A percentile compares a stretch with the other conserved stretches of the same genome.
Evolutionary conservation across 2,888 invertebrate species (phyloP).

Genomic region (Acleris sparsana): DNA sequence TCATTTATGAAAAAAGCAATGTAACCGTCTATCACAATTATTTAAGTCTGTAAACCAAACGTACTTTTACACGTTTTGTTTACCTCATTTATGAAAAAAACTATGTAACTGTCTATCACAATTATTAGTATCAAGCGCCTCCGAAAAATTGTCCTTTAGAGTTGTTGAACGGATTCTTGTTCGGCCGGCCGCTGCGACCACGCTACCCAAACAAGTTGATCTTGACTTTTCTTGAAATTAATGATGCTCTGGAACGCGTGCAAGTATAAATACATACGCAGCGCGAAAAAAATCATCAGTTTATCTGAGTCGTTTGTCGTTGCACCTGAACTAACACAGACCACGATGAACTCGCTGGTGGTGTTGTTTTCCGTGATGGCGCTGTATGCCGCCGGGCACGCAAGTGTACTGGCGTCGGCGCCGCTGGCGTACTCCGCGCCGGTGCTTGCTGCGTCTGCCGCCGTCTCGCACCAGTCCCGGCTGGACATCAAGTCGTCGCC

Average conservation of each 20-base stretch:
- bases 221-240: slow-evolving; percentile 71
- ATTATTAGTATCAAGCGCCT: too few relatives aligned
- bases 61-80: too few relatives aligned
- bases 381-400: slow-evolving; percentile 63
- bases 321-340: slow-evolving; percentile 81
- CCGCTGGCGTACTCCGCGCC: slow-evolving; percentile 48
- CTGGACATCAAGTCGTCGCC: slow-evolving; percentile 68
- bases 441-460: slow-evolving; percentile 51
- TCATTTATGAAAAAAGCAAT: too few relatives aligned
- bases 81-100: too few relatives aligned
- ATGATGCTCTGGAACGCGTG: slow-evolving; percentile 46
- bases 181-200: neutral
- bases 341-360: slow-evolving; percentile 85
- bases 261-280: slow-evolving; percentile 68
- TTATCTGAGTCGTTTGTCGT: slow-evolving; percentile 59
- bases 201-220: slow-evolving; percentile 58
- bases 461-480: slow-evolving; percentile 66
- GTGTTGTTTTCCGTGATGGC: slow-evolving; percentile 86
- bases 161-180: neutral
- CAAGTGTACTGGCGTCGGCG: slow-evolving; percentile 44
- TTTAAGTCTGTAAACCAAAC: too few relatives aligned
- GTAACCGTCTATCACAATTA: too few relatives aligned
- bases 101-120: too few relatives aligned
- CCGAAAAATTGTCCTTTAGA: neutral
- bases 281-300: slow-evolving; percentile 74